Conservation (phyloP, 2,888 invertebrate species). For the Lomographa bimaculata region DNA sequence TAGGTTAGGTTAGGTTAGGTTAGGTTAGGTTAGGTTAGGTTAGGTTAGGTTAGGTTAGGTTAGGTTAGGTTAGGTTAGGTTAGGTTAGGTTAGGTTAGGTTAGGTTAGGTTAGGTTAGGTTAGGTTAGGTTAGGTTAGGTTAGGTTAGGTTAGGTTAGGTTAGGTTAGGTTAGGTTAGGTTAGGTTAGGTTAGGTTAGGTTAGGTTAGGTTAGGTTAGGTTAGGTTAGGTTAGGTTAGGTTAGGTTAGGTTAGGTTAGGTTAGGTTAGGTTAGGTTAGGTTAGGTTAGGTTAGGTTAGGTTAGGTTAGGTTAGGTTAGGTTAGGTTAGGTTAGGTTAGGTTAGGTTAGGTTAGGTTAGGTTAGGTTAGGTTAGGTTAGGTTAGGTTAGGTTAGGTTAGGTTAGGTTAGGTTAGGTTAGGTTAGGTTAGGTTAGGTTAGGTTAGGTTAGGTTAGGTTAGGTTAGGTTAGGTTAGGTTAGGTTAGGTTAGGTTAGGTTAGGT, state of each 20-base stretch:
- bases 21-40: too few relatives aligned
- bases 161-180: too few relatives aligned
- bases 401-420: conserved; percentile 18
- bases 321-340: conserved; percentile 6
- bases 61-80: too few relatives aligned
- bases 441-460: conserved; percentile 10
- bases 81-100: too few relatives aligned
- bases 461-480: conserved; percentile 9
- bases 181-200: too few relatives aligned
- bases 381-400: conserved; percentile 17
- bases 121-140: too few relatives aligned
- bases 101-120: too few relatives aligned
- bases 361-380: conserved; percentile 13
- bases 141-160: too few relatives aligned
- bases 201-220: conserved; percentile 13
- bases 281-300: conserved; percentile 9
- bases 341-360: conserved; percentile 9
- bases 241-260: conserved; percentile 13
- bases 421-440: conserved; percentile 13
- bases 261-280: conserved; percentile 12
- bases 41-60: too few relatives aligned
- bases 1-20: too few relatives aligned
- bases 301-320: conserved; percentile 5
- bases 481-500: conserved; percentile 9
- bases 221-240: conserved; percentile 13